Evolutionary conservation across 2,888 invertebrate species (phyloP).

Genomic region (Lasioglossum oenotherae): DNA sequence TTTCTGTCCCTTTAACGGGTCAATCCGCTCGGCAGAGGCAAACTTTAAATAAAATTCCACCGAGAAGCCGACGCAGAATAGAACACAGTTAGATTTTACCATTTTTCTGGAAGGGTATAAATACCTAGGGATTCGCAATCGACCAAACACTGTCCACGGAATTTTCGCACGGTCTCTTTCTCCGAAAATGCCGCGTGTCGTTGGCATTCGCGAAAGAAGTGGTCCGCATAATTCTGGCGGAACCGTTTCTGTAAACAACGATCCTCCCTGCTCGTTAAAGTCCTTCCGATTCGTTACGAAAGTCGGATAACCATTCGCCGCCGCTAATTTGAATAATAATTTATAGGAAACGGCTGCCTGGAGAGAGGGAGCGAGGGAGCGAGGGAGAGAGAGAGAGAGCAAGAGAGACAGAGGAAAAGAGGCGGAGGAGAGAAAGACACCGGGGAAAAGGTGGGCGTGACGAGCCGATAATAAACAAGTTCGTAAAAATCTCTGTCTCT

Average conservation of each 20-base stretch:
- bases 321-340: slow-evolving; percentile 49
- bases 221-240: slow-evolving; percentile 4
- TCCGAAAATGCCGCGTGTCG: background rate
- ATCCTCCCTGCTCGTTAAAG: background rate
- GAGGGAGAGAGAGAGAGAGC: background rate
- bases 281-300: slow-evolving; percentile 30
- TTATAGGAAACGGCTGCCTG: slow-evolving; percentile 25
- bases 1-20: slow-evolving; percentile 56
- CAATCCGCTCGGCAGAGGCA: slow-evolving; percentile 27
- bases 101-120: background rate
- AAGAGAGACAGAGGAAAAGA: background rate
- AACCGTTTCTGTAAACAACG: slow-evolving; percentile 5
- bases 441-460: slow-evolving; percentile 43
- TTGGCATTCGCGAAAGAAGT: background rate
- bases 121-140: too few relatives aligned
- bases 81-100: background rate
- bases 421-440: background rate
- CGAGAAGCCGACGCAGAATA: background rate
- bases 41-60: background rate
- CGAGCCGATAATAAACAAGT: slow-evolving; percentile 38
- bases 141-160: background rate
- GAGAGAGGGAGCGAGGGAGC: background rate
- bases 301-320: slow-evolving; percentile 9
- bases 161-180: background rate
- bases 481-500: slow-evolving; percentile 43